Base-by-base conservation (phyloP, 2,888 invertebrate species). In the Apamea monoglypha region DNA sequence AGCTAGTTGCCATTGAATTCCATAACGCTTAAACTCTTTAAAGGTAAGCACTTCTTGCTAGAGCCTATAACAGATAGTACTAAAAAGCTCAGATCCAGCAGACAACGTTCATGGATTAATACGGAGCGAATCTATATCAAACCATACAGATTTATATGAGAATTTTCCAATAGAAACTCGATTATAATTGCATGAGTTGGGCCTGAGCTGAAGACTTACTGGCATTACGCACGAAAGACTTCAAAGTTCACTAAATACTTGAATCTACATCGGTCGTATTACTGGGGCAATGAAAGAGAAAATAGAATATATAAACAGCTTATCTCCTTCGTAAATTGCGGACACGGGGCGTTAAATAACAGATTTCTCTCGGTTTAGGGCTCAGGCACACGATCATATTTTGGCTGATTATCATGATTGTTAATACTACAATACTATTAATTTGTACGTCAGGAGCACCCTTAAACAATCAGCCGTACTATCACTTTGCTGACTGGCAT, bases 301-400 rank as follows among this genome's bases (percentile, higher is more conserved):
- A 86, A 80, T 86, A 78, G 83, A 86, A 85, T 85, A 85, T 76
- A 80, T 76, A 75, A 80, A 76, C 83, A 76, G 75, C 83, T 83
- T 86, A 83, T 85, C 86, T 86, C 76, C 83, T 80, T 86, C 73
- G 69, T 85, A 83, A 86, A 83, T 86, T 86, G 74, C 74, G 78
- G 74, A 83, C 82, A 81, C 78, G 74, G 79, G 81, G 85, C 81
- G 76, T 82, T 82, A 87, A 87, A 85, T 87, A 84, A 82, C 85
- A 73, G 83, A 83, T 87, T 87, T 87, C 87, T 83, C 87, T 87
- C 69, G 32, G n/a, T 75, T 85, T 68, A 80, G 73, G 85, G 73
- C 77, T 78, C 40, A 36, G 53, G 29, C 66, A 83, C 77, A 86
- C 73, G 70, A 74, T 68, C 44, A 14, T 64, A 66, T 74, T 76